Evolutionary conservation across 2,797 vertebrate genomes (phyloP), one percentile per base, ranked within the genome.

Genomic region (Chromobotia macracanthus): DNA sequence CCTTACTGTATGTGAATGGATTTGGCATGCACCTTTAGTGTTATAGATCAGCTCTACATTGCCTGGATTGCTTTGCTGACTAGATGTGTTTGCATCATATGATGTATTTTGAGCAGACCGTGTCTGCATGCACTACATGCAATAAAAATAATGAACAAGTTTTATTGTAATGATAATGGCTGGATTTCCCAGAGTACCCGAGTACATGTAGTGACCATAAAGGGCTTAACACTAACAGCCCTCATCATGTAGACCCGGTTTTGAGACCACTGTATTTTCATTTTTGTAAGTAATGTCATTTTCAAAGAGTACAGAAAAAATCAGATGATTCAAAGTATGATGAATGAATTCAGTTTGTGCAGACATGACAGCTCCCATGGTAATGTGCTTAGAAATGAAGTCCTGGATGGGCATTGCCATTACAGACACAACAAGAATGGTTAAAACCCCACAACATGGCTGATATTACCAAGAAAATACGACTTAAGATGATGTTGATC

Each of bases 51-150:
- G 4, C 0, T 51, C 18, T 51, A 44, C 41, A 44, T 44, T 44
- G 41, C 41, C 41, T 44, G 10, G 41, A 44, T 44, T 90, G 87
- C 79, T 81, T 74, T 85, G 83, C 73, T 86, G 77, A 84, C 81
- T 86, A 82, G 72, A 86, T 13, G 35, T 60, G 78, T 80, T 68
- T 84, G 70, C 84, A 41, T 81, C 55, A 61, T 23, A 50, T 67
- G 10, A 64, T 73, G 18, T 38, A 38, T 51, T 64, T 77, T 58
- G 18, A 31, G 28, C 8, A 23, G 73, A 63, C 56, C 60, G 12
- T n/a, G 38, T 48, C 61, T 73, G 64, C 6, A 31, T 19, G 21
- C 38, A 23, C 41, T 76, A 11, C 72, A 68, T 53, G 65, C 74
- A 82, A 82, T 83, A 83, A 80, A 81, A 55, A 69, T 71, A 80